Base-by-base conservation (phyloP, 2,113 vertebrate genomes). In the Cheilinus undulatus region DNA sequence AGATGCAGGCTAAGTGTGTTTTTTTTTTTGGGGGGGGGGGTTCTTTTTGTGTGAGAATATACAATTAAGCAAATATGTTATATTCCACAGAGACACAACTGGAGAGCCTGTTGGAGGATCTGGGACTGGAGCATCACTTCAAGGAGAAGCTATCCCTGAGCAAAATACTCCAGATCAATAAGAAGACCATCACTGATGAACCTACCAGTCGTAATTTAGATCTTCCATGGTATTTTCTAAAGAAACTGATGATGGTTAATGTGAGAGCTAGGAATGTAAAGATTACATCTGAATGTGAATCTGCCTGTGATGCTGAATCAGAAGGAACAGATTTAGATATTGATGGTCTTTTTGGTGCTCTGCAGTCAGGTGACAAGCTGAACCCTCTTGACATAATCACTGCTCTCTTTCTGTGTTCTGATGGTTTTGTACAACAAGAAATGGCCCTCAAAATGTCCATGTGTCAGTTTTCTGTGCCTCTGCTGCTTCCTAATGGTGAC, bases 381-480 rank as follows among this genome's bases (percentile, higher is more conserved):
- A 88, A 95, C 30, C 93, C 93, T 0, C 88, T 95, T 4, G 94
- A 96, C 46, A 61, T 95, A 13, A 71, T 95, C 27, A 92, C 93
- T 56, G 93, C 92, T 17, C 67, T 93, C 2, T 85, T 96, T 65
- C 76, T 93, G 56, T 95, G 93, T 36, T 91, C 95, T 13, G 91
- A 95, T 59, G 77, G 65, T 22, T 91, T 93, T 73, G 63, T 95
- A 8, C 93, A 89, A 11, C 87, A 92, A 30, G 89, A 94, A 59
- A 76, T 95, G 69, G 22, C 93, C 38, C 69, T 88, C 6, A 94
- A 94, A 83, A 94, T 95, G 93, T 91, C 91, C 3, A 85, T 88
- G 13, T 95, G 95, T 50, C 91, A 82, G 78, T 95, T 95, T 76
- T 90, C 95, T 38, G 86, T 96, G 3, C 95, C 94, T 45, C 80